Evolutionary conservation across 2,797 vertebrate species (phyloP).

Genomic region (Miichthys miiuy): DNA sequence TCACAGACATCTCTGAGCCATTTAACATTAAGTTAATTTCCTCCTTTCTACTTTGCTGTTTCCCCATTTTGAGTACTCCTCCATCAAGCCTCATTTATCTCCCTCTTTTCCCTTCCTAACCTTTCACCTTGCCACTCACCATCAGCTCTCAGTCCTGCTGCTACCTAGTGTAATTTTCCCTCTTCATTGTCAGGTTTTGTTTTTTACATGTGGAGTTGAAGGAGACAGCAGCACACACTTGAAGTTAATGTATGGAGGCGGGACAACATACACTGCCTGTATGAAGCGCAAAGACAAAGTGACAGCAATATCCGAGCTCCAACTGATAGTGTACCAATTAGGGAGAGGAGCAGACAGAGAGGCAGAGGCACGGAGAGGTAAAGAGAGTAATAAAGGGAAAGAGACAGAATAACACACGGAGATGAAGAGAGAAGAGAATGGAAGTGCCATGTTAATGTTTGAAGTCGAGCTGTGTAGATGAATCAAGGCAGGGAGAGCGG

Average conservation of each 20-base stretch:
- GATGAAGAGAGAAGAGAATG: conserved; percentile 37
- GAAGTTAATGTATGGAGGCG: conserved; percentile 43
- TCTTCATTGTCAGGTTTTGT: conserved; percentile 1
- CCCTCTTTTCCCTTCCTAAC: background rate
- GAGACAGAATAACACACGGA: conserved; percentile 50
- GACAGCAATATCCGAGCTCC: conserved; percentile 55
- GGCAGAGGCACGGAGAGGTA: conserved; percentile 44
- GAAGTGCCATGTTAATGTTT: conserved; percentile 52
- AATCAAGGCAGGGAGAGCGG: conserved; percentile 23
- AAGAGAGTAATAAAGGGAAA: conserved; percentile 54
- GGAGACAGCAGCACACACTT: background rate
- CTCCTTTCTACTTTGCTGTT: background rate
- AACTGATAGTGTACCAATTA: conserved; percentile 70
- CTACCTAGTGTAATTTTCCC: background rate
- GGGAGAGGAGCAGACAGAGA: conserved; percentile 56
- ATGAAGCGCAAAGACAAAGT: conserved; percentile 48
- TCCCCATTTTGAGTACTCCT: conserved; percentile 18
- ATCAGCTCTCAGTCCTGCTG: background rate
- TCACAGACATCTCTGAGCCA: conserved; percentile 32
- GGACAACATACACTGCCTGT: conserved; percentile 9
- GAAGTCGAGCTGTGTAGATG: conserved; percentile 39
- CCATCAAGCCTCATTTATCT: conserved; percentile 24
- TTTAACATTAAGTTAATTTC: conserved; percentile 35
- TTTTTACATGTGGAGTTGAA: conserved; percentile 31
- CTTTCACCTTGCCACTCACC: conserved; percentile 17